These are phyloP conservation scores for Mesochorus sp. DNA, from an alignment of 2,888 invertebrate genomes.

Conservation along the genomic window DNA sequence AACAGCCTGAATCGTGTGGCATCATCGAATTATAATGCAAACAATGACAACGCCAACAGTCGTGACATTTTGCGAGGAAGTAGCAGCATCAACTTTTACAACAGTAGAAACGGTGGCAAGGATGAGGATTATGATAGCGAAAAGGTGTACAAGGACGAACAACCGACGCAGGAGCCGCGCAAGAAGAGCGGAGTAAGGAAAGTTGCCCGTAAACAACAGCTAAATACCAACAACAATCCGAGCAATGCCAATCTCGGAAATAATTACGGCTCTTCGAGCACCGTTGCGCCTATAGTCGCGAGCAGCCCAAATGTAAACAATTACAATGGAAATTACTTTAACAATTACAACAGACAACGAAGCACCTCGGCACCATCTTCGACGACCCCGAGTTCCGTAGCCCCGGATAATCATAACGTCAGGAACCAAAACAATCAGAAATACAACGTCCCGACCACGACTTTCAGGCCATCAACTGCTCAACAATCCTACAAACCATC, in stretches of 20 bases:
- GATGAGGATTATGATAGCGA: conserved; percentile 82
- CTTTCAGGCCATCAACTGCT: conserved; percentile 72
- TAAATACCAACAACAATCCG: conserved; percentile 68
- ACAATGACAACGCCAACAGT: conserved; percentile 74
- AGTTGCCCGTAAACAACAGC: conserved; percentile 73
- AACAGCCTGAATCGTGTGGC: conserved; percentile 74
- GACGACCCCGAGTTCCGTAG: conserved; percentile 57
- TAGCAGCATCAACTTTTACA: conserved; percentile 77
- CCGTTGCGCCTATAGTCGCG: conserved; percentile 62
- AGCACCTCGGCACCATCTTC: conserved; percentile 51
- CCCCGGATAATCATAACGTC: conserved; percentile 65
- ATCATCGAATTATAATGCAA: conserved; percentile 75
- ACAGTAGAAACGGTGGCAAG: conserved; percentile 81
- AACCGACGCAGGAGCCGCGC: conserved; percentile 78
- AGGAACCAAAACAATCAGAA: conserved; percentile 68
- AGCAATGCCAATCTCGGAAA: conserved; percentile 60
- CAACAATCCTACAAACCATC: no score
- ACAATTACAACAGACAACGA: conserved; percentile 65
- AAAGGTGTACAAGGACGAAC: conserved; percentile 83
- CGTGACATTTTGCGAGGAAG: conserved; percentile 69
- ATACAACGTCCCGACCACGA: conserved; percentile 67
- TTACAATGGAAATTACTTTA: conserved; percentile 63
- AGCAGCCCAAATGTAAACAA: conserved; percentile 48
- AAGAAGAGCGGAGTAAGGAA: conserved; percentile 74
- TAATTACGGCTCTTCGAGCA: conserved; percentile 66